Percentiles rank a stretch among this genome's conserved stretches.
Conservation (phyloP, 2,113 vertebrate species). For the Dasyornis broadbenti region DNA sequence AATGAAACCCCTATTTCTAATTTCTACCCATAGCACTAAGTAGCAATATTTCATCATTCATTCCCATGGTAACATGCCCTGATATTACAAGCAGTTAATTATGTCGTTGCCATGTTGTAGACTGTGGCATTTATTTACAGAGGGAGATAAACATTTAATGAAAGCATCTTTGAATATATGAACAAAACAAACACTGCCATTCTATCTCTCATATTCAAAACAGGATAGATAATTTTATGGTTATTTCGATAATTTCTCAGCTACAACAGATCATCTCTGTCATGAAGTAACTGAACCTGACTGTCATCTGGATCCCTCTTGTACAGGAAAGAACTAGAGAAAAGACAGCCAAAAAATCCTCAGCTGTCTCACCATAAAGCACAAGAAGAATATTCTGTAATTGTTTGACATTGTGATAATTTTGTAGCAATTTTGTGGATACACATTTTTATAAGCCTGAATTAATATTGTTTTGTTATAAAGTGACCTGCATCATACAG, state of each 20-base stretch:
- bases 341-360: neutral
- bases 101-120: conserved; percentile 1
- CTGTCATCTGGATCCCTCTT: neutral
- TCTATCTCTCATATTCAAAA: neutral
- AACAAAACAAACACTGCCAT: conserved; percentile 11
- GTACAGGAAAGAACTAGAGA: neutral
- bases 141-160: conserved; percentile 39
- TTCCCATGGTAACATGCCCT: conserved; percentile 49
- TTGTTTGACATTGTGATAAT: neutral
- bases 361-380: neutral
- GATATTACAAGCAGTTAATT: conserved; percentile 49
- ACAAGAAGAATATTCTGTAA: neutral
- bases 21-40: neutral
- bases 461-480: neutral
- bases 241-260: neutral
- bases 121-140: neutral
- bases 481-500: neutral
- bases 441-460: neutral
- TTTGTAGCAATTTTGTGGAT: neutral
- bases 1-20: neutral
- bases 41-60: conserved; percentile 33
- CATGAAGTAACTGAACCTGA: neutral
- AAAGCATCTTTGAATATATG: conserved; percentile 33
- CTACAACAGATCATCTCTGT: neutral
- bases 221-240: neutral